A percentile compares a stretch with the other conserved stretches of the same genome.
Conservation (phyloP, 2,113 vertebrate species). For the Cygnus atratus region DNA sequence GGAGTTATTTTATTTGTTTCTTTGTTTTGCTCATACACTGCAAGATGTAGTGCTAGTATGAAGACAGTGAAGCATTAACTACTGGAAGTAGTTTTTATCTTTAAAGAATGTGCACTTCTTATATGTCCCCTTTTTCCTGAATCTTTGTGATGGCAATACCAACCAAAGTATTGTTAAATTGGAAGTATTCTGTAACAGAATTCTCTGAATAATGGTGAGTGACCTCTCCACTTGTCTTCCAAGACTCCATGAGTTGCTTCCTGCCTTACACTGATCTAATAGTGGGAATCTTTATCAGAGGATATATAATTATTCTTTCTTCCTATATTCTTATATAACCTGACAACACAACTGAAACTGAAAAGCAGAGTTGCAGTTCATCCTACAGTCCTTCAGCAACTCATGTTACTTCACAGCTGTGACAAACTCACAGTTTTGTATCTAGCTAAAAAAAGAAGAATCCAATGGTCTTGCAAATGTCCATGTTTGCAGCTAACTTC, state of each 20-base stretch:
- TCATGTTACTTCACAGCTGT: background rate
- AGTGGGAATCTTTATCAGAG: background rate
- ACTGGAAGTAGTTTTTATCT: background rate
- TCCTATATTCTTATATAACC: background rate
- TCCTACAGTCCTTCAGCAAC: background rate
- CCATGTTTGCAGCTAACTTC: background rate
- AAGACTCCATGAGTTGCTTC: accelerated
- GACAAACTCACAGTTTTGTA: background rate
- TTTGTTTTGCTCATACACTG: background rate
- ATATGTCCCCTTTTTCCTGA: background rate
- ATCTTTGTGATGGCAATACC: background rate
- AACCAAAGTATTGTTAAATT: background rate
- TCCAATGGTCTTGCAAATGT: background rate
- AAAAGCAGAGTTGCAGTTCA: background rate
- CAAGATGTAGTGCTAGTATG: background rate
- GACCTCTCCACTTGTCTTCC: background rate
- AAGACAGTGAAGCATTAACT: background rate
- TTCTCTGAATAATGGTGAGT: background rate
- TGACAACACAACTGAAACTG: background rate
- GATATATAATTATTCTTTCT: background rate
- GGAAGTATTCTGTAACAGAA: too few relatives aligned
- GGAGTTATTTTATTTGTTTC: background rate
- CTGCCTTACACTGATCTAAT: background rate
- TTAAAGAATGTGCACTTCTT: background rate
- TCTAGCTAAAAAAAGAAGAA: background rate